Conservation (phyloP, 2,113 vertebrate genomes). For the Psilopsiagon aurifrons region DNA sequence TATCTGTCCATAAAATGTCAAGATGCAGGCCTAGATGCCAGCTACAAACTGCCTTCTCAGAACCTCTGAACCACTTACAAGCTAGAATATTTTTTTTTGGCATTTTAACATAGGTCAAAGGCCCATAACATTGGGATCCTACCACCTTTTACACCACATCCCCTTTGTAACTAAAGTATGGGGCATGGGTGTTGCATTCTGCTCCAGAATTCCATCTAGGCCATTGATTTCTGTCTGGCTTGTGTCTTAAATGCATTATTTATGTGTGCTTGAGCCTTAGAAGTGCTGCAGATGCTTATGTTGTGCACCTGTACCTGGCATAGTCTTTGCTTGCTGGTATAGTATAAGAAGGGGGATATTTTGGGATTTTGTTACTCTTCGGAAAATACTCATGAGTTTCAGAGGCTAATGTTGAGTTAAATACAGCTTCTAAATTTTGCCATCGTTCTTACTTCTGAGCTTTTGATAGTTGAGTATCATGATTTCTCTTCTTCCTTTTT, state of each 20-base stretch:
- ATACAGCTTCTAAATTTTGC: neutral
- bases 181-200: neutral
- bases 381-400: neutral
- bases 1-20: neutral
- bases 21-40: neutral
- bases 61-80: neutral
- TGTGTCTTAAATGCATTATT: neutral
- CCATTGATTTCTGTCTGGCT: neutral
- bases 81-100: neutral
- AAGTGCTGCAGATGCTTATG: neutral
- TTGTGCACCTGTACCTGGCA: neutral
- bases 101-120: neutral
- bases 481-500: neutral
- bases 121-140: fast-evolving
- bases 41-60: neutral
- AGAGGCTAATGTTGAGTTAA: neutral
- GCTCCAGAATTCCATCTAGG: neutral
- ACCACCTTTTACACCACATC: neutral
- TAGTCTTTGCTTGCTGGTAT: neutral
- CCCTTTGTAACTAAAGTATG: neutral
- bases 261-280: neutral
- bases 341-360: neutral
- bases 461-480: neutral
- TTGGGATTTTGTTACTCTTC: neutral
- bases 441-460: neutral